Base-by-base conservation (phyloP, 35 echinoderm and acorn worm genomes). In the Acanthaster planci region DNA sequence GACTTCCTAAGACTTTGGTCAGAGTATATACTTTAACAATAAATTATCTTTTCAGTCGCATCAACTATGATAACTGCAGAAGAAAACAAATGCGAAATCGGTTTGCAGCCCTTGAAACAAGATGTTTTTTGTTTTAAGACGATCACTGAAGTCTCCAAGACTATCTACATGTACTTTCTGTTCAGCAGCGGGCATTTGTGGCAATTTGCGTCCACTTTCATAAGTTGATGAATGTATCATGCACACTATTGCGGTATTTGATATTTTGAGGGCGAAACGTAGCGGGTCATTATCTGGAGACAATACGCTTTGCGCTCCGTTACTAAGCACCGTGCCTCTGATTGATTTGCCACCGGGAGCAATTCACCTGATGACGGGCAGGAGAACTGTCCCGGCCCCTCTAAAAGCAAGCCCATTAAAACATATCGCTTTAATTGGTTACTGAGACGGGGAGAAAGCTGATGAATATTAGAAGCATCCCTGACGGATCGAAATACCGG, bases 391-490 rank as follows among this genome's bases (percentile, higher is more conserved):
- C 23, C 64, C 23, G 64, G 3, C 64, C 64, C 64, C 64, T 60
- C 42, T 72, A 72, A 72, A 72, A 72, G 64, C 64, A 31, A 31
- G 12, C 64, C 64, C 64, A 72, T 72, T 72, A 72, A 72, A 72
- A 72, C 64, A 72, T 72, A 72, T 72, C 64, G 34, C 34, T 72
- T 72, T 72, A 72, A 72, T 72, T 72, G 64, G 64, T 72, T 47
- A 47, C 42, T 12, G 42, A 47, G 42, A 47, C 4, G 42, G 42
- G 42, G 42, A 72, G 26, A 34, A 72, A 72, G 64, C 29, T 72
- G 64, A 72, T 72, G 64, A 72, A 72, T 72, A 72, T 72, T 72
- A 26, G 7, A 30, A 72, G 64, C 26, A 72, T 31, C 42, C 42
- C 42, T 47, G 64, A 34, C 64, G 34, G 64, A 35, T 14, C 23